Conservation (phyloP, 2,113 vertebrate genomes). For the Laticauda laticaudata region DNA sequence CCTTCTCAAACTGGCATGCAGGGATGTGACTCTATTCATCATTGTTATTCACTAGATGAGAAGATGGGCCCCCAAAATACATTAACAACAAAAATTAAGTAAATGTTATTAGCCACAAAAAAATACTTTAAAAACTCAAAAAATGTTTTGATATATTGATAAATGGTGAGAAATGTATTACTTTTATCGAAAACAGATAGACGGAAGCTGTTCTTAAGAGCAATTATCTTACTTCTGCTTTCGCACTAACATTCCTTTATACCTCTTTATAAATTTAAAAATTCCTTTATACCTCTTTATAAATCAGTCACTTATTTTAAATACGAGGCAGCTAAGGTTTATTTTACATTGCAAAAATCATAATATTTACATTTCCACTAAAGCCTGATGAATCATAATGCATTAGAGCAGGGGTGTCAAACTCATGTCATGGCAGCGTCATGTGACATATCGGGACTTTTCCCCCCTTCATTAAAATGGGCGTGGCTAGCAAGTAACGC, state of each 20-base stretch:
- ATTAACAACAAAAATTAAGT: not conserved
- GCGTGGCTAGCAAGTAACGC: no score
- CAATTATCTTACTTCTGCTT: not conserved
- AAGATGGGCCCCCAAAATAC: not conserved
- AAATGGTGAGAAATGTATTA: not conserved
- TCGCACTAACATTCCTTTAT: not conserved
- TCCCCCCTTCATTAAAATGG: no score
- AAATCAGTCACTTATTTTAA: not conserved
- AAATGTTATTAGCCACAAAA: not conserved
- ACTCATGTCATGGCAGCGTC: no score
- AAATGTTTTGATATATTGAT: not conserved
- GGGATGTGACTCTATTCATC: not conserved
- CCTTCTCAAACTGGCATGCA: not conserved
- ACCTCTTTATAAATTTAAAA: not conserved
- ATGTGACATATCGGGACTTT: no score
- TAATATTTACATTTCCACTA: not conserved
- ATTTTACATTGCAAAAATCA: not conserved
- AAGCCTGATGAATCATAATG: not conserved
- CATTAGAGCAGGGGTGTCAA: not conserved
- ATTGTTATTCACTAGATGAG: not conserved
- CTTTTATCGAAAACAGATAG: not conserved
- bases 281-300: not conserved
- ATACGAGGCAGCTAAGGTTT: not conserved
- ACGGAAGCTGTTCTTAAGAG: not conserved
- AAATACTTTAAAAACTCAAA: not conserved